Conservation (phyloP, 2,113 vertebrate species). For the Calidris pugnax region DNA sequence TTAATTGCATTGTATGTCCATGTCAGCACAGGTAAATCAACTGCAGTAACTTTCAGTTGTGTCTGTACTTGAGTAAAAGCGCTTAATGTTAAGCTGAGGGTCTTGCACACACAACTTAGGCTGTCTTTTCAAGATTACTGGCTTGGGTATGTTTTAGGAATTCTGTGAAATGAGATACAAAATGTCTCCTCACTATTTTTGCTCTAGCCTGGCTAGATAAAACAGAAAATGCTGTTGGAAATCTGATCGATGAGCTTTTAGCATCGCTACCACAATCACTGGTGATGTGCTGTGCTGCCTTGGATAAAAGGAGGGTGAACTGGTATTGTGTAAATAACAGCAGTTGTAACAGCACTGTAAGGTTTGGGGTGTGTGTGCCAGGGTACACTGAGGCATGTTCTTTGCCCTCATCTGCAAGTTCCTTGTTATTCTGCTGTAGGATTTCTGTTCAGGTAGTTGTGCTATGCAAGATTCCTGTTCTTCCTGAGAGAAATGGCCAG, state of each 20-base stretch:
- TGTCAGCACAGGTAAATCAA: background rate
- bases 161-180: background rate
- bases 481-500: background rate
- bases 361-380: fast-evolving
- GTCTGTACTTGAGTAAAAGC: background rate
- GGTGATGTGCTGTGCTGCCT: background rate
- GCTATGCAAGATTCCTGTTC: background rate
- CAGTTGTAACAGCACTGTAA: background rate
- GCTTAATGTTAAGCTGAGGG: background rate
- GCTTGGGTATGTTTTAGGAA: background rate
- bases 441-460: background rate
- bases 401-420: background rate
- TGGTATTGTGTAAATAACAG: background rate
- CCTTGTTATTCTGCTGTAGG: background rate
- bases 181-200: background rate
- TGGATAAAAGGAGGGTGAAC: background rate
- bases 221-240: background rate
- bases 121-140: background rate
- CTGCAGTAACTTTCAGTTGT: background rate
- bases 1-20: background rate
- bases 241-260: background rate
- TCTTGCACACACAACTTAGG: background rate
- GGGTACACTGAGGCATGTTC: fast-evolving
- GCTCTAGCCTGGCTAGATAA: background rate
- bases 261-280: fast-evolving